phyloP scores from a whole-genome alignment of 2,797 vertebrate species.

The Rhinophrynus dorsalis region DNA sequence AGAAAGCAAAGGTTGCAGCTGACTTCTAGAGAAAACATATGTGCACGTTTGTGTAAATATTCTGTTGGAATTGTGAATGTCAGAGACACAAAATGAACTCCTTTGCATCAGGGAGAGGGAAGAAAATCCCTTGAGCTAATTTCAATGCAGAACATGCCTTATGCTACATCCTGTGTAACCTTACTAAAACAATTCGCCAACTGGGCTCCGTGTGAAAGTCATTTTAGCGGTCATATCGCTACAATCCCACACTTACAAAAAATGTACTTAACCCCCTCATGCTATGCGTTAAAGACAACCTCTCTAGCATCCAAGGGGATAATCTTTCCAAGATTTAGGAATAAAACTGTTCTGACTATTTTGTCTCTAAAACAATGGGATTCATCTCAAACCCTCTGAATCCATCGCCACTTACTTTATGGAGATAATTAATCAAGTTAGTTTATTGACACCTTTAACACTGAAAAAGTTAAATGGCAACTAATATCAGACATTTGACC shows the following conservation, averaged over 20 bases:
- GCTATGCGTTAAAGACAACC: too few relatives aligned
- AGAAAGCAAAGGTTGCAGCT: conserved; percentile 8
- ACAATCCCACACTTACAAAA: conserved; percentile 14
- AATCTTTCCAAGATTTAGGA: too few relatives aligned
- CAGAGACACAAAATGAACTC: neutral
- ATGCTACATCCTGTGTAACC: conserved; percentile 30
- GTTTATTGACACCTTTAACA: too few relatives aligned
- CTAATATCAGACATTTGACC: too few relatives aligned
- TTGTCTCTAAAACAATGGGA: too few relatives aligned
- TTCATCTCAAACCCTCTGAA: too few relatives aligned
- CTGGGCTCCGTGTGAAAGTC: conserved; percentile 7
- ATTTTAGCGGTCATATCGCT: neutral
- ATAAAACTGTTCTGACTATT: too few relatives aligned
- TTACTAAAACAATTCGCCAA: neutral
- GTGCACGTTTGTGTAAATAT: conserved; percentile 22
- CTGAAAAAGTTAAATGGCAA: too few relatives aligned
- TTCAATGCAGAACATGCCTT: neutral
- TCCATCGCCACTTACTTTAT: too few relatives aligned
- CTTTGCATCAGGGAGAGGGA: neutral
- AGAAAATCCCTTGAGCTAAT: neutral
- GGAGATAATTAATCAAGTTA: too few relatives aligned
- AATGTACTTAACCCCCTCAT: too few relatives aligned
- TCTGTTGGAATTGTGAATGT: neutral
- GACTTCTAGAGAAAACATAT: conserved; percentile 12
- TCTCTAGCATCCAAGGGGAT: too few relatives aligned